These are phyloP conservation scores for Diploptera punctata DNA, from an alignment of 2,888 invertebrate genomes.

Conservation along the genomic window DNA sequence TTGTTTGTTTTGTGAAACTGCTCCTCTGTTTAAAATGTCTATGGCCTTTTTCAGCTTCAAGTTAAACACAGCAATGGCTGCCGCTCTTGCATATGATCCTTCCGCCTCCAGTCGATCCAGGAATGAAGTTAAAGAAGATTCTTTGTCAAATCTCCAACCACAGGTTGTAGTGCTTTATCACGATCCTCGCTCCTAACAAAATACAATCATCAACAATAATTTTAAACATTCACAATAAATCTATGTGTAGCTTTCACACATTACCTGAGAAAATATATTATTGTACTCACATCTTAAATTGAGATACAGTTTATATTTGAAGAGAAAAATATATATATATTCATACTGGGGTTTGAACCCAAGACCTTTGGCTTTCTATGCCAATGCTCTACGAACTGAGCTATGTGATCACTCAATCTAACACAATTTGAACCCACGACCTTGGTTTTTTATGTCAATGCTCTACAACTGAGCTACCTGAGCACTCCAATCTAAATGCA, in stretches of 20 bases:
- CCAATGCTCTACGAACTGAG: too few species aligned
- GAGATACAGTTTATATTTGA: background rate
- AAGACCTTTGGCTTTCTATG: too few species aligned
- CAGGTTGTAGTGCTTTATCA: slow-evolving; percentile 81
- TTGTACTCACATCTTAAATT: background rate
- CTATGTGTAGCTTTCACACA: too few species aligned
- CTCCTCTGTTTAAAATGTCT: slow-evolving; percentile 81
- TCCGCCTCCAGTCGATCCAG: slow-evolving; percentile 72
- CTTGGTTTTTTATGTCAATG: too few species aligned
- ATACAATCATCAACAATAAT: slow-evolving; percentile 26
- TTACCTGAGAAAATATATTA: too few species aligned
- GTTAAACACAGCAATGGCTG: slow-evolving; percentile 91
- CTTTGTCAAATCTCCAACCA: slow-evolving; percentile 88
- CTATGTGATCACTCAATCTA: too few species aligned
- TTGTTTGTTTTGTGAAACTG: slow-evolving; percentile 52
- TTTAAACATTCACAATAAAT: too few species aligned
- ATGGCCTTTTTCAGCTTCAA: slow-evolving; percentile 84
- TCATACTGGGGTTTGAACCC: too few species aligned
- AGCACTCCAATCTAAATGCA: too few species aligned
- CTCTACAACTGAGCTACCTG: too few species aligned
- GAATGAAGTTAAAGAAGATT: slow-evolving; percentile 61
- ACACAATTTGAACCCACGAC: too few species aligned
- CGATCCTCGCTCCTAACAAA: slow-evolving; percentile 71
- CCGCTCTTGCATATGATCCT: slow-evolving; percentile 80
- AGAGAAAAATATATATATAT: too few species aligned